phyloP scores from a whole-genome alignment of 2,888 invertebrate species.

The Macaria notata region DNA sequence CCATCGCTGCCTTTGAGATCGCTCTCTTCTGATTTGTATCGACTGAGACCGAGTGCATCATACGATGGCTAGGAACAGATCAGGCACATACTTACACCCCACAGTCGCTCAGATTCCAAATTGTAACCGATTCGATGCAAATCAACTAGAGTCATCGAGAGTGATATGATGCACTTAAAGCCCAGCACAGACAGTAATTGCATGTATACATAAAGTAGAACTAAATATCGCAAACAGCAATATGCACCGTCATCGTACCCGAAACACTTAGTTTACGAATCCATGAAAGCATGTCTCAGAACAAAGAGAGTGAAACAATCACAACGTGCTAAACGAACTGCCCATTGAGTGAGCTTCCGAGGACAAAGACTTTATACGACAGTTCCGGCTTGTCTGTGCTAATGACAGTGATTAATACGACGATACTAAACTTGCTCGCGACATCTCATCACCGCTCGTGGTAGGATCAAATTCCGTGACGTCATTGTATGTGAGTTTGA shows the following conservation, averaged over 20 bases:
- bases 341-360: slow-evolving; percentile 69
- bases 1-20: slow-evolving; percentile 71
- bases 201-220: slow-evolving; percentile 74
- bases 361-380: slow-evolving; percentile 73
- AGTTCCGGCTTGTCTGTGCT: slow-evolving; percentile 77
- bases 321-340: slow-evolving; percentile 59
- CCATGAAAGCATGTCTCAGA: slow-evolving; percentile 83
- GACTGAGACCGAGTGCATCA: slow-evolving; percentile 74
- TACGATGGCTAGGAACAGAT: slow-evolving; percentile 57
- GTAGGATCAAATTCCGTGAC: slow-evolving; percentile 56
- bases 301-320: slow-evolving; percentile 61
- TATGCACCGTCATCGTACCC: slow-evolving; percentile 72
- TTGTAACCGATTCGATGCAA: slow-evolving; percentile 33
- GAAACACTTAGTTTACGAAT: slow-evolving; percentile 71
- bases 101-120: slow-evolving; percentile 37
- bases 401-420: slow-evolving; percentile 66
- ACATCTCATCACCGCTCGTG: slow-evolving; percentile 65
- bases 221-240: slow-evolving; percentile 73
- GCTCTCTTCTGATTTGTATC: slow-evolving; percentile 71
- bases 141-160: slow-evolving; percentile 43
- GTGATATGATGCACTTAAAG: slow-evolving; percentile 78
- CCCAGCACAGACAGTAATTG: slow-evolving; percentile 74
- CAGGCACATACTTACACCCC: slow-evolving; percentile 35
- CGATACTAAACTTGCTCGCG: slow-evolving; percentile 61
- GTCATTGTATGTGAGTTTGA: slow-evolving; percentile 44